These are phyloP conservation scores for Holacanthella duospinosa DNA, from an alignment of 2,888 invertebrate species.

Conservation along the genomic window DNA sequence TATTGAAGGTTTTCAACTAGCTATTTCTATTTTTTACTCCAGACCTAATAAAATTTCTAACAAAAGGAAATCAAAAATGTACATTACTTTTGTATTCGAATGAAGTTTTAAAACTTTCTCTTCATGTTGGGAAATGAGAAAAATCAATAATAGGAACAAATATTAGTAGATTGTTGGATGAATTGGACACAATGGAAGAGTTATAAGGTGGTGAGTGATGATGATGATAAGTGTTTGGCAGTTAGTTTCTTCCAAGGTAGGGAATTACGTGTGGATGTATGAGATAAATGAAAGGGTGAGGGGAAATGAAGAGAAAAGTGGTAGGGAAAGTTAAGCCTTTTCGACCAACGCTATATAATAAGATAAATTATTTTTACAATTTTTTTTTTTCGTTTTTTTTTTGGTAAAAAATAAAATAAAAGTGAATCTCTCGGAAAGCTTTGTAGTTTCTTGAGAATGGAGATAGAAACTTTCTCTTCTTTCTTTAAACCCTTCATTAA, in stretches of 20 bases:
- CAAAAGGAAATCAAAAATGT: too few relatives aligned
- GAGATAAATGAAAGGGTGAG: neutral
- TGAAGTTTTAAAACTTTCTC: too few relatives aligned
- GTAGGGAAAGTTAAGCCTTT: conserved; percentile 4
- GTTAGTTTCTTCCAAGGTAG: neutral
- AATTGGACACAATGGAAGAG: neutral
- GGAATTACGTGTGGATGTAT: neutral
- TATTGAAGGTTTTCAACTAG: too few relatives aligned
- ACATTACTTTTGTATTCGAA: too few relatives aligned
- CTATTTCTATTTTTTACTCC: too few relatives aligned
- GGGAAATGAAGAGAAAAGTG: neutral
- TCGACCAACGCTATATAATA: neutral
- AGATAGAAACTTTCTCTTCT: neutral
- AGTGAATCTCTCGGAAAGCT: too few relatives aligned
- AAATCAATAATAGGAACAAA: neutral
- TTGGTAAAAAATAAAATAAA: neutral
- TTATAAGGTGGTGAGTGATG: neutral
- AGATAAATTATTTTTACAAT: conserved; percentile 4
- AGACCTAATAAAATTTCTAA: too few relatives aligned
- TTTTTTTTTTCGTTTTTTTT: neutral
- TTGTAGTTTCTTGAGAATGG: too few relatives aligned
- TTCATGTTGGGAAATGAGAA: neutral
- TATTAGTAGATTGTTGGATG: neutral
- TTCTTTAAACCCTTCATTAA: conserved; percentile 2
- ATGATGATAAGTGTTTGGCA: neutral